Percentiles rank a stretch among this genome's conserved stretches.
phyloP scores from a whole-genome alignment of 1,140 invertebrate species.

The Leptoteleia sp. region DNA sequence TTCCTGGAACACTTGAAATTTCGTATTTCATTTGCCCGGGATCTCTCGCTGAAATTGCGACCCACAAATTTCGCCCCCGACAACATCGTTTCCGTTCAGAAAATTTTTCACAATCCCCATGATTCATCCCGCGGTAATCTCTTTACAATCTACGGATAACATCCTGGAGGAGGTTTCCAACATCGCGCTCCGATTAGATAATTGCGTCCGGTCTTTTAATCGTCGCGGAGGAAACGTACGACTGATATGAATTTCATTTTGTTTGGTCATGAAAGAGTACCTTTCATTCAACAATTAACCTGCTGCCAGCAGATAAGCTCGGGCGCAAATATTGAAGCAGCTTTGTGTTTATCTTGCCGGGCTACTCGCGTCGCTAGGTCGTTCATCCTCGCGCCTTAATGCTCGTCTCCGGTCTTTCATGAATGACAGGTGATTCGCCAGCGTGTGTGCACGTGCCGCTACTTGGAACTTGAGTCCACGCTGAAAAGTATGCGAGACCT shows the following conservation, averaged over 20 bases:
- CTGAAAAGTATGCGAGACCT: conserved; percentile 56
- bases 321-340: conserved; percentile 79
- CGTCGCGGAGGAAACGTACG: conserved; percentile 34
- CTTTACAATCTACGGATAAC: conserved; percentile 46
- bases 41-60: conserved; percentile 17
- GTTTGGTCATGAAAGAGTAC: conserved; percentile 70
- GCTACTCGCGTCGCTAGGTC: conserved; percentile 50
- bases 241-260: conserved; percentile 52
- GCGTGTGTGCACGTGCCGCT: conserved; percentile 47
- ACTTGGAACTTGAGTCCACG: conserved; percentile 59
- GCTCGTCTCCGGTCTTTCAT: conserved; percentile 31
- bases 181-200: conserved; percentile 66
- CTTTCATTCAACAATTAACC: conserved; percentile 75
- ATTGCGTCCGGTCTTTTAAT: conserved; percentile 61
- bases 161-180: conserved; percentile 54
- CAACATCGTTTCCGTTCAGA: conserved; percentile 29
- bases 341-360: conserved; percentile 73
- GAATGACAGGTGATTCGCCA: conserved; percentile 59
- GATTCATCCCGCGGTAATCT: conserved; percentile 48
- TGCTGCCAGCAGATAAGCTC: conserved; percentile 74
- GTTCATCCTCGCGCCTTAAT: conserved; percentile 33
- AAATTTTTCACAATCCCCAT: conserved; percentile 13
- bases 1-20: conserved; percentile 36
- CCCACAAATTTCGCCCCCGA: conserved; percentile 30
- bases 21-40: conserved; percentile 48